Conservation (phyloP, 2,113 vertebrate genomes). For the Desmodus rotundus region DNA sequence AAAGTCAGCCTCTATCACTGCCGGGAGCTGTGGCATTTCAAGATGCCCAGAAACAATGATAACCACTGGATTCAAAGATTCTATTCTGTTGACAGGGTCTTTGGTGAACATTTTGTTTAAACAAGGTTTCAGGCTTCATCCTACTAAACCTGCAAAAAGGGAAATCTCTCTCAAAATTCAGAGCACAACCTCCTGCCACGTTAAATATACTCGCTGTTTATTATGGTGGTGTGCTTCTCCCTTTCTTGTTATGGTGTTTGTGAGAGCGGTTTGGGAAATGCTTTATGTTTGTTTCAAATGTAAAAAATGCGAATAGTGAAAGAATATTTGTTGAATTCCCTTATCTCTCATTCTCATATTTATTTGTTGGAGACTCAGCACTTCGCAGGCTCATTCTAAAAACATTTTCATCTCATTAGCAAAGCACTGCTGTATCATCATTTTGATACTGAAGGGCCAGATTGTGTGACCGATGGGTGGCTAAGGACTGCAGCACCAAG, state of each 20-base stretch:
- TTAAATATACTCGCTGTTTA: background rate
- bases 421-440: slow-evolving; percentile 17
- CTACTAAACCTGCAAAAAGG: background rate
- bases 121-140: background rate
- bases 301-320: background rate
- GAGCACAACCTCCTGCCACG: background rate
- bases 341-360: background rate
- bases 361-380: slow-evolving; percentile 33
- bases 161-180: background rate
- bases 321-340: slow-evolving; percentile 2
- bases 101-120: background rate
- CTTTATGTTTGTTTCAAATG: background rate
- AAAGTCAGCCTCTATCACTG: background rate
- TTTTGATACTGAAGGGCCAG: background rate
- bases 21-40: background rate
- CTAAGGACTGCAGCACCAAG: background rate
- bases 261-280: background rate
- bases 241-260: background rate
- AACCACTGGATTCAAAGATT: background rate
- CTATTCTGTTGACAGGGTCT: background rate
- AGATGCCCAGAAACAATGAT: background rate
- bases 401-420: slow-evolving; percentile 20
- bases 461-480: background rate
- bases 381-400: background rate
- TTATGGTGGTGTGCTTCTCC: background rate